Conservation (phyloP, 2,113 vertebrate species). For the Macquaria australasica region DNA sequence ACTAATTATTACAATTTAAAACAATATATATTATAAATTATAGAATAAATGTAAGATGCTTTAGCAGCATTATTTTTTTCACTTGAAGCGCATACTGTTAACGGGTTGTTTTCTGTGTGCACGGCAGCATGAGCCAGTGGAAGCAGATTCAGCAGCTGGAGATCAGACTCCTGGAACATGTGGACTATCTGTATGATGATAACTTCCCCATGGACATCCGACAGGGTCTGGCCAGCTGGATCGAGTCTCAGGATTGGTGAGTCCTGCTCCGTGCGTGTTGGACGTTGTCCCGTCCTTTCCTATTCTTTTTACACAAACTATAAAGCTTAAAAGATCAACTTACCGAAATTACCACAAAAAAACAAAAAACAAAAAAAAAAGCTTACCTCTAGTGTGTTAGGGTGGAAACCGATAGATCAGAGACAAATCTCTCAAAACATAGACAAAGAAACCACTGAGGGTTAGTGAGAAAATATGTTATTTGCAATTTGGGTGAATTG, state of each 20-base stretch:
- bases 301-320: neutral
- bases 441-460: neutral
- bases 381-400: too few relatives aligned
- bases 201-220: constrained; percentile 98
- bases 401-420: neutral
- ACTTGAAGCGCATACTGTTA: neutral
- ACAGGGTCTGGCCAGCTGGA: constrained; percentile 93
- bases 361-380: too few relatives aligned
- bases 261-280: constrained; percentile 21
- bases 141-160: constrained; percentile 97
- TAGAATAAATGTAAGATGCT: too few relatives aligned
- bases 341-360: neutral
- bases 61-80: too few relatives aligned
- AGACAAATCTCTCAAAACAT: neutral
- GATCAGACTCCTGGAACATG: constrained; percentile 94
- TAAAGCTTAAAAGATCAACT: neutral
- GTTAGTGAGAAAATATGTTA: neutral
- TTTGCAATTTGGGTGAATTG: neutral
- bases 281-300: too few relatives aligned
- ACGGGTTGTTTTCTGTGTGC: neutral
- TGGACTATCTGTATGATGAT: constrained; percentile 97
- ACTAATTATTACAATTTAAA: too few relatives aligned
- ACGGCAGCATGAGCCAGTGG: constrained; percentile 94
- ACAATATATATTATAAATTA: neutral
- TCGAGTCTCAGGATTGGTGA: constrained; percentile 97